Conservation (phyloP, 2,797 vertebrate genomes). For the Hafferia zeledoni region DNA sequence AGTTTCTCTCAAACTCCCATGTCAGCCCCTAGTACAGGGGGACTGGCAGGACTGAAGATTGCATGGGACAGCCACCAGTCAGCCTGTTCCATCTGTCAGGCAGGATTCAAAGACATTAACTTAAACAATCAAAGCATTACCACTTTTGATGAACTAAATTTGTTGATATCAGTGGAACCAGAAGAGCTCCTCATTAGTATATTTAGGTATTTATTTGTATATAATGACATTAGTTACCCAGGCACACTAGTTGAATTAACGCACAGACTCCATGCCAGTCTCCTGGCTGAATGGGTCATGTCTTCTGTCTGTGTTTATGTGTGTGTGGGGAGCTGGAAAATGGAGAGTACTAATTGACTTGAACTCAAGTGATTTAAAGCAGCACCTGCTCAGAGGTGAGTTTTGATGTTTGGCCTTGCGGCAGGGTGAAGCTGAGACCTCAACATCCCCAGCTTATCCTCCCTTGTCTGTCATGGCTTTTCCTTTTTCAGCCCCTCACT, state of each 20-base stretch:
- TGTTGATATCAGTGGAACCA: not conserved
- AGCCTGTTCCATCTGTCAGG: not conserved
- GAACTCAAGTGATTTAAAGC: not conserved
- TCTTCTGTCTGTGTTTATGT: not conserved
- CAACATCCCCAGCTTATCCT: not conserved
- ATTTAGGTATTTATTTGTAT: not conserved
- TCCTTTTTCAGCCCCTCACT: not conserved
- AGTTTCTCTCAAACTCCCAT: not conserved
- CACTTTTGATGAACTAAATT: not conserved
- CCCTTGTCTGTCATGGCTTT: not conserved
- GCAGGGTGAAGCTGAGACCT: not conserved
- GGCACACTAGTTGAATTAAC: not conserved
- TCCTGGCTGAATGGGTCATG: not conserved
- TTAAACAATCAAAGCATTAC: not conserved
- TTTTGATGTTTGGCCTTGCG: not conserved
- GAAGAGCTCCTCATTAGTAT: not conserved
- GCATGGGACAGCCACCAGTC: not conserved
- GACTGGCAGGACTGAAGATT: not conserved
- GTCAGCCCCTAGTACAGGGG: fast-evolving
- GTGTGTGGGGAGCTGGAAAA: not conserved
- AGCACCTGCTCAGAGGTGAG: not conserved
- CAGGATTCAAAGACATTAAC: not conserved
- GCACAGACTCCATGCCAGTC: not conserved
- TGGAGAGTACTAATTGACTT: not conserved
- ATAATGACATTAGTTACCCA: not conserved